Evolutionary conservation across 1,140 invertebrate species (phyloP), one percentile per base, ranked within the genome.

Genomic region (Micrasema longulum): DNA sequence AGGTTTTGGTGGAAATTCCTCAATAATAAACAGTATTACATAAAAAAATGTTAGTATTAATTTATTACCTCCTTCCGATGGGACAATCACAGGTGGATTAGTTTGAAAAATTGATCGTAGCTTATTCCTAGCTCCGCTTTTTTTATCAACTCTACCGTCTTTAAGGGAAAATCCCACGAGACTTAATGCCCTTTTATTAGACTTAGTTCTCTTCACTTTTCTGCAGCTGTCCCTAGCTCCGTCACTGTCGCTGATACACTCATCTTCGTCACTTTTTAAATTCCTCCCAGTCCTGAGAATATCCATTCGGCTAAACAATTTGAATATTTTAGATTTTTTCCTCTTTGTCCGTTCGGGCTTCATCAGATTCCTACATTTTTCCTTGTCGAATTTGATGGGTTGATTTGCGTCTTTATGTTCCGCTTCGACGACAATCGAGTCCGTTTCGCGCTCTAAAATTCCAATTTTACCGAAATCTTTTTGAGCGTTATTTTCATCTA

Each of bases 41-140:
- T 50, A 6, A 53, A 66, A 20, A 71, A 41, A 66, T 22, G 22
- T 4, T 22, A 62, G 20, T 5, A 45, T 14, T 63, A 2, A 14
- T 62, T 31, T 22, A 43, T 14, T 85, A 85, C 84, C 84, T 85
- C 83, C 83, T 84, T 84, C 82, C 69, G 84, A 81, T 50, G 84
- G 82, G 53, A 85, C 80, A 66, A 85, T 80, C 72, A 83, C 82
- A 35, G 83, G 83, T 26, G 80, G 77, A 77, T 82, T 79, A 35
- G 79, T 80, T 78, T 82, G 83, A 79, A 85, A 85, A 57, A 85
- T 80, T 1, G 83, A 81, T 55, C 79, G 78, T 18, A 85, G 75
- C 22, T 50, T 50, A 78, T 77, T 81, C 3, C 69, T 82, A 81
- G 12, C 78, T 79, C 7, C 78, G 52, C 50, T 76, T 78, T 76